Conservation (phyloP, 2,888 invertebrate genomes). For the Cryptophagus acutangulus region DNA sequence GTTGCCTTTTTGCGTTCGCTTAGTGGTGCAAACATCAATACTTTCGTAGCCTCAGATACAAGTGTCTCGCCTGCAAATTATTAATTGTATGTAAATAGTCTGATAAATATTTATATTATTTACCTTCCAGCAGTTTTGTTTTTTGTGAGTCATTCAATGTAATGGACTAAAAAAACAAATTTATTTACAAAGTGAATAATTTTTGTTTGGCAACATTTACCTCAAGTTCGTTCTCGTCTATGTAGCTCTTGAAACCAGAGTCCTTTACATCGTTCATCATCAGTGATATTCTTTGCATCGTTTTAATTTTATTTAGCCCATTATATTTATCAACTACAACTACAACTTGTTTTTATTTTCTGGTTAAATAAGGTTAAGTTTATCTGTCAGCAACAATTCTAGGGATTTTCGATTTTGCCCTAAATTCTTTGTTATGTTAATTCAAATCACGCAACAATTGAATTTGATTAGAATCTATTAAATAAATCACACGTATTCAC, state of each 20-base stretch:
- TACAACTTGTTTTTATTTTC: too few species aligned
- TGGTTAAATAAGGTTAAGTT: too few species aligned
- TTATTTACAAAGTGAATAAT: background rate
- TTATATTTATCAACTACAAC: too few species aligned
- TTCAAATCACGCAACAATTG: too few species aligned
- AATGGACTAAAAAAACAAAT: conserved; percentile 39
- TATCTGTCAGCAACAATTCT: too few species aligned
- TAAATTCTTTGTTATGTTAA: too few species aligned
- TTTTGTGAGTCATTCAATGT: conserved; percentile 41
- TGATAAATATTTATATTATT: conserved; percentile 7
- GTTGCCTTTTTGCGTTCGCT: conserved; percentile 74
- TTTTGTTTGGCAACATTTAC: conserved; percentile 26
- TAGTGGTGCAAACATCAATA: conserved; percentile 77
- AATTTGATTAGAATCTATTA: too few species aligned
- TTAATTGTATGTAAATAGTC: background rate
- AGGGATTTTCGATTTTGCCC: too few species aligned
- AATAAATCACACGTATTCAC: too few species aligned
- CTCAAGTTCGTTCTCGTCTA: conserved; percentile 43
- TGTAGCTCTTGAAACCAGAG: conserved; percentile 45
- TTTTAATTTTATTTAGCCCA: too few species aligned
- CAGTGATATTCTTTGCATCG: background rate
- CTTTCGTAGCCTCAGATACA: conserved; percentile 74
- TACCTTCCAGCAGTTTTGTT: conserved; percentile 45
- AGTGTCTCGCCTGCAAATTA: conserved; percentile 67
- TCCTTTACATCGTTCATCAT: conserved; percentile 40